Evolutionary conservation across 2,888 invertebrate species (phyloP).

Genomic region (Linyphia triangularis): DNA sequence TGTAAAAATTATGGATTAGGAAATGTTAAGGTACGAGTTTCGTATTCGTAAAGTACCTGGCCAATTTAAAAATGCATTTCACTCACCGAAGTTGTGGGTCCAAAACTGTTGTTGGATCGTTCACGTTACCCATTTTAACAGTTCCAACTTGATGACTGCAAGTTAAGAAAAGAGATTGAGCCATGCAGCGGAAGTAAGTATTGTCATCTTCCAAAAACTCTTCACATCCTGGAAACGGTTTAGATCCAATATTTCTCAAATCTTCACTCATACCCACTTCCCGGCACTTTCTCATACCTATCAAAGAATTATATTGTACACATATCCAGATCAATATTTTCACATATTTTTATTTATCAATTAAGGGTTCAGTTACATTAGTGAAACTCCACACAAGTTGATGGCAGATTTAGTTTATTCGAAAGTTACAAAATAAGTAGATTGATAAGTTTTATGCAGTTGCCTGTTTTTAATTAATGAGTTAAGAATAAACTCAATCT

Average conservation of each 20-base stretch:
- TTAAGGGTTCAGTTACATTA: too few species aligned
- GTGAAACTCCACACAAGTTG: too few species aligned
- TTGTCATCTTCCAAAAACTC: conserved; percentile 9
- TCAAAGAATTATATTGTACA: neutral
- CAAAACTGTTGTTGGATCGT: conserved; percentile 51
- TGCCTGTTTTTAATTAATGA: too few species aligned
- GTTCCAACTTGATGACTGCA: conserved; percentile 43
- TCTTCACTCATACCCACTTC: conserved; percentile 20
- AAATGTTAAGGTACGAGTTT: too few species aligned
- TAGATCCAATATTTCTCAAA: conserved; percentile 36
- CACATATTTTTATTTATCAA: too few species aligned
- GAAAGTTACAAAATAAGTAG: too few species aligned
- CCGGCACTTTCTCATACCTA: conserved; percentile 59
- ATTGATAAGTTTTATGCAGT: too few species aligned
- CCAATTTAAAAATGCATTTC: neutral
- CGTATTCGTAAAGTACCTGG: too few species aligned
- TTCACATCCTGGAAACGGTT: conserved; percentile 49
- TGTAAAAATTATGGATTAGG: too few species aligned
- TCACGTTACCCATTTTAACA: conserved; percentile 50
- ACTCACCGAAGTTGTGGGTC: conserved; percentile 62
- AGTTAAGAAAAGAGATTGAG: neutral
- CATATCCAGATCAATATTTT: too few species aligned
- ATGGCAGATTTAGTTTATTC: too few species aligned
- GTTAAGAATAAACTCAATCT: too few species aligned
- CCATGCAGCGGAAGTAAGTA: conserved; percentile 41